phyloP scores from a whole-genome alignment of 2,113 vertebrate genomes.

The Epinephelus fuscoguttatus region DNA sequence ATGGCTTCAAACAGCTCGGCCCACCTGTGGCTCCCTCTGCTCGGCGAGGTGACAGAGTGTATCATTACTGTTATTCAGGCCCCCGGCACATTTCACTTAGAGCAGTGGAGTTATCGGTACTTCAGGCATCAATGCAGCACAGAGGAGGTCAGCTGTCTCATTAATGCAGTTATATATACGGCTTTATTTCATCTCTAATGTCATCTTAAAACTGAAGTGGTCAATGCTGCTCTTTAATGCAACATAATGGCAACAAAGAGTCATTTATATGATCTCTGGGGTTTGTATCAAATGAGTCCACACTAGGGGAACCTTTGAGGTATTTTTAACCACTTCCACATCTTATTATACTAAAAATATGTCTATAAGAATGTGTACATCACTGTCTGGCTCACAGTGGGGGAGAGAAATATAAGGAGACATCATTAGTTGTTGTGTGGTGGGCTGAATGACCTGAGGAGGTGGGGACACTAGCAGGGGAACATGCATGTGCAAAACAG shows the following conservation, averaged over 20 bases:
- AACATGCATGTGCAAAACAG: too few relatives aligned
- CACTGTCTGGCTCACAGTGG: neutral
- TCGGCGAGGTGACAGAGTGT: neutral
- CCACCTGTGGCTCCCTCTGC: conserved; percentile 46
- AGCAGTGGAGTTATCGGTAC: neutral
- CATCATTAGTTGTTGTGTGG: neutral
- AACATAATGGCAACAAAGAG: neutral
- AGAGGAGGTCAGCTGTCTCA: conserved; percentile 3
- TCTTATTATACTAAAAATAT: neutral
- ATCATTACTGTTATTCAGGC: conserved; percentile 28
- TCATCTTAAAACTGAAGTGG: neutral
- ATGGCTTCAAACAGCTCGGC: conserved; percentile 43
- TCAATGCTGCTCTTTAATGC: neutral
- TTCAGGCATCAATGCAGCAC: neutral
- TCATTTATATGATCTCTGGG: neutral
- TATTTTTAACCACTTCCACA: too few relatives aligned
- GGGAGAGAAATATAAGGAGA: neutral
- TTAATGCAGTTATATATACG: neutral
- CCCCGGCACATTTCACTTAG: conserved; percentile 3
- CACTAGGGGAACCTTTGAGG: too few relatives aligned
- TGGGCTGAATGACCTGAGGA: too few relatives aligned
- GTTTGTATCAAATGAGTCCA: neutral
- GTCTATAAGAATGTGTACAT: neutral
- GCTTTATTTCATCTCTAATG: conserved; percentile 23
- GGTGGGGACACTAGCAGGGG: too few relatives aligned